phyloP scores from a whole-genome alignment of 23 tunicate species.

The Aplidium turbinatum region DNA sequence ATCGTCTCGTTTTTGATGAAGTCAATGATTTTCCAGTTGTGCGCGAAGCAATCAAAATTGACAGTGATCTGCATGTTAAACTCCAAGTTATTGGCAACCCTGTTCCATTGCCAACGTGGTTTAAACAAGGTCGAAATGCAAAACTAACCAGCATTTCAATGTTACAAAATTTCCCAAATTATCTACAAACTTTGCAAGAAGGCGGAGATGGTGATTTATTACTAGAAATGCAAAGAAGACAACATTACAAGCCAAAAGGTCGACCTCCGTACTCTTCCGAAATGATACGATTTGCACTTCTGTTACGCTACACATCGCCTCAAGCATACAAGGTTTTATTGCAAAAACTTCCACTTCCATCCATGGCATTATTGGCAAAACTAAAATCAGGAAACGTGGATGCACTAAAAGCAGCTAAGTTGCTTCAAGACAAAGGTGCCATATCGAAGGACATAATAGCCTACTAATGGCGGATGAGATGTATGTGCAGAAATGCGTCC shows the following conservation, averaged over 20 bases:
- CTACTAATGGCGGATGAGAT: slow-evolving; percentile 27
- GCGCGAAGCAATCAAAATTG: slow-evolving; percentile 17
- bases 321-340: slow-evolving; percentile 24
- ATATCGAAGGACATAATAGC: slow-evolving; percentile 10
- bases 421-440: background rate
- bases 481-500: slow-evolving; percentile 18
- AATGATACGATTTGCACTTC: slow-evolving; percentile 9
- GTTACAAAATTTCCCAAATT: slow-evolving; percentile 20
- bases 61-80: slow-evolving; percentile 10
- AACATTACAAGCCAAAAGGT: slow-evolving; percentile 9
- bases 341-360: slow-evolving; percentile 21
- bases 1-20: slow-evolving; percentile 1
- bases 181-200: too few species aligned
- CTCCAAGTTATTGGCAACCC: slow-evolving; percentile 10
- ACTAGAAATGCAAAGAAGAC: too few species aligned
- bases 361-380: slow-evolving; percentile 17
- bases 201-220: too few species aligned
- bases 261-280: slow-evolving; percentile 30
- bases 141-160: slow-evolving; percentile 11
- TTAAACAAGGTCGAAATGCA: slow-evolving; percentile 26
- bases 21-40: slow-evolving; percentile 5
- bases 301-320: slow-evolving; percentile 29
- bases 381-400: slow-evolving; percentile 21
- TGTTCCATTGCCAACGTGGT: slow-evolving; percentile 5
- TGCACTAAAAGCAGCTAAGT: slow-evolving; percentile 28